Base-by-base conservation (phyloP, 2,888 invertebrate species). In the Callyntrura guangdongensis region DNA sequence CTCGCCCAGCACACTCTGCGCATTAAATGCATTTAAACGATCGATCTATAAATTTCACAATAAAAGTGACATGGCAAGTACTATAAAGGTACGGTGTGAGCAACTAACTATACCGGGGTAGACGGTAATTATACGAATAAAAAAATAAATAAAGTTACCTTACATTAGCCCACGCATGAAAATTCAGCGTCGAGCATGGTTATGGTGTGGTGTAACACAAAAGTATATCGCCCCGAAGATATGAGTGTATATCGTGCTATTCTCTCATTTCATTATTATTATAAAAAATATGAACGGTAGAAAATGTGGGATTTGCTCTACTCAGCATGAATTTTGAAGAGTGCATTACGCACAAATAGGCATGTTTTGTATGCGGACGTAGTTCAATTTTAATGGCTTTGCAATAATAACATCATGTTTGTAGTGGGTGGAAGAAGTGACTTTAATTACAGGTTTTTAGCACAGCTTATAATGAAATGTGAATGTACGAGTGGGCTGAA, bases 381-480 rank as follows among this genome's bases (percentile, higher is more conserved):
- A 20, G 45, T 17, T 53, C 67, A 67, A 25, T 79, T 87, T 87
- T 87, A 87, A 87, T 79, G 22, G 86, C 49, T 17, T 69, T 36
- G 36, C 67, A 88, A 82, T 72, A 88, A 59, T 82, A 79, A 45
- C 67, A 56, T 22, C 47, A 20, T 77, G 64, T 82, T 61, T 86
- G 64, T 64, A 11, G 86, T 87, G 88, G 88, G 88, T 59, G 82
- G 82, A 82, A 72, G 82, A 82, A 67, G 88, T 64, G 72, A 88
- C 67, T 88, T 88, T 88, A 88, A 88, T 88, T 88, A 82, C 72
- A 88, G 82, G 88, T 88, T 81, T 87, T 88, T 82, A 77, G 72
- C 49, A 14, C 59, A 69, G 47, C 2, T 25, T 56, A 47, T 56
- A 82, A 81, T 72, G 27, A 82, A 88, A 82, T 82, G 53, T 56